Conservation (phyloP, 2,113 vertebrate genomes). For the Ictalurus furcatus region DNA sequence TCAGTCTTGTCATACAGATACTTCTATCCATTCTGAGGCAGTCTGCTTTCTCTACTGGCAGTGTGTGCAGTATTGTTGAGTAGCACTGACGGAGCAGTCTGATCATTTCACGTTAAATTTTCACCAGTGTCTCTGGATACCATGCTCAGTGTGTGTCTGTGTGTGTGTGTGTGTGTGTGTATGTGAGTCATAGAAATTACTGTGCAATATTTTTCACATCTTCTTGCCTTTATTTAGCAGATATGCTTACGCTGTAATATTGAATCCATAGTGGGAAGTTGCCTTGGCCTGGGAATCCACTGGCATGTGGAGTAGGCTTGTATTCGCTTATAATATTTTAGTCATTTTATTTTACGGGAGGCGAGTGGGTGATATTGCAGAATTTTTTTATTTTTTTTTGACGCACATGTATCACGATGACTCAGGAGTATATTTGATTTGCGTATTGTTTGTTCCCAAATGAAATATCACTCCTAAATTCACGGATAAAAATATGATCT, state of each 20-base stretch:
- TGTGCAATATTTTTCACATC: not conserved
- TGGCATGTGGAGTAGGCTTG: not conserved
- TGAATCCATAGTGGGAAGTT: too few relatives aligned
- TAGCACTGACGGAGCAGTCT: not conserved
- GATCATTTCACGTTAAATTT: not conserved
- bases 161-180: not conserved
- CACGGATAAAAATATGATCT: not conserved
- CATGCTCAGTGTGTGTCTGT: not conserved
- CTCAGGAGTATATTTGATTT: too few relatives aligned
- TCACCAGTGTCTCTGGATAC: constrained; percentile 53
- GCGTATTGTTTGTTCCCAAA: not conserved
- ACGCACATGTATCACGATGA: too few relatives aligned
- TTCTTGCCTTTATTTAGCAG: not conserved
- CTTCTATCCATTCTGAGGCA: not conserved
- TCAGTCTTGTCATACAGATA: not conserved
- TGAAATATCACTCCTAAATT: not conserved
- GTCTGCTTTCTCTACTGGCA: constrained; percentile 1
- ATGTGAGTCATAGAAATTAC: not conserved
- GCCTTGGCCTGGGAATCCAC: too few relatives aligned
- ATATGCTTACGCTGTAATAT: not conserved
- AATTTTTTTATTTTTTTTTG: not conserved
- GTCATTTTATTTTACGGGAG: not conserved
- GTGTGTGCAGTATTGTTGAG: constrained; percentile 8
- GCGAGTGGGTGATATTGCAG: not conserved
- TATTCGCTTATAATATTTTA: not conserved